Evolutionary conservation across 2,888 invertebrate genomes (phyloP).

Genomic region (Gerris lacustris): DNA sequence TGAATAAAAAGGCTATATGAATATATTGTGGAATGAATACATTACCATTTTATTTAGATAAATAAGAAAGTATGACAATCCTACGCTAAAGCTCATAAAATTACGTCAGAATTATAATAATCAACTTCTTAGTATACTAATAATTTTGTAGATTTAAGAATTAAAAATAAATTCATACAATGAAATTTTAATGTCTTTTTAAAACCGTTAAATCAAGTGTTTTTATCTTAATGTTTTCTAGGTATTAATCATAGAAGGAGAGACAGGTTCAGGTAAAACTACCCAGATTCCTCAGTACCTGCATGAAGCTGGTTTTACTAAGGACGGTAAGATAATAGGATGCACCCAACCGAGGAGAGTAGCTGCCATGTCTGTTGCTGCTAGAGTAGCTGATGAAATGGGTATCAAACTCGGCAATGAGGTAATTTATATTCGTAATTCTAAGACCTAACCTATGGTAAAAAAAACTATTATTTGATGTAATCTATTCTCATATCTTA

Average conservation of each 20-base stretch:
- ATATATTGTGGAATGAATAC: no score
- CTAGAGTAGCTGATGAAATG: slow-evolving; percentile 97
- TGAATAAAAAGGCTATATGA: no score
- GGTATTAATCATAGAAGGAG: slow-evolving; percentile 90
- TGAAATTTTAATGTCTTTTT: no score
- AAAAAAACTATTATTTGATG: neutral
- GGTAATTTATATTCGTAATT: slow-evolving; percentile 47
- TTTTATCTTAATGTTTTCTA: slow-evolving; percentile 33
- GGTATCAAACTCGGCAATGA: slow-evolving; percentile 87
- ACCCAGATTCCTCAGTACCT: slow-evolving; percentile 98
- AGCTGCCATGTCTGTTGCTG: slow-evolving; percentile 99
- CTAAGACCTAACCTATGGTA: neutral
- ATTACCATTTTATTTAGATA: no score
- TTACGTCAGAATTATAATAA: no score
- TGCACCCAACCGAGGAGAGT: slow-evolving; percentile 96
- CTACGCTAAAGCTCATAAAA: no score
- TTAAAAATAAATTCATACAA: no score
- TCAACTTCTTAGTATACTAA: no score
- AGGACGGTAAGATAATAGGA: slow-evolving; percentile 77
- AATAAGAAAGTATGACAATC: no score
- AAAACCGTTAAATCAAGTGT: no score
- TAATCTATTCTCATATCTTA: neutral
- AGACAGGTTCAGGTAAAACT: slow-evolving; percentile 97
- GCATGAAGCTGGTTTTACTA: slow-evolving; percentile 81
- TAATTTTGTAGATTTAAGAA: no score